phyloP scores from a whole-genome alignment of 2,888 invertebrate species.

The Exocentrus adspersus region DNA sequence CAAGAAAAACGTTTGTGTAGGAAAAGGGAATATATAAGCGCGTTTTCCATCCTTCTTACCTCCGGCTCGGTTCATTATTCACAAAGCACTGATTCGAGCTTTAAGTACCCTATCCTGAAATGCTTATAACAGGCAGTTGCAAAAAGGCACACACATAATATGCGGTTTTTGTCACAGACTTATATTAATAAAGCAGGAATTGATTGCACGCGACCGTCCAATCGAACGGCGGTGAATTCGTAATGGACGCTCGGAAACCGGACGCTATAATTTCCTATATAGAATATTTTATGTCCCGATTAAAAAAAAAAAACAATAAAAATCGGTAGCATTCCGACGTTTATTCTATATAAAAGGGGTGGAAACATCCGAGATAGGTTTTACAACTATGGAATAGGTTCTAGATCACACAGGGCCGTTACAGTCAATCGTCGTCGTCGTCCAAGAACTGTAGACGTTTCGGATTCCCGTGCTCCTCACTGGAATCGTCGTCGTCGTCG shows the following conservation, averaged over 20 bases:
- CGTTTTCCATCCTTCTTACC: too few relatives aligned
- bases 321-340: too few relatives aligned
- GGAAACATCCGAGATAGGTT: constrained; percentile 6
- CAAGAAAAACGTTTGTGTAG: background rate
- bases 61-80: too few relatives aligned
- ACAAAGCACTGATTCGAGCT: background rate
- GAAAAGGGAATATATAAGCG: background rate
- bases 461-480: constrained; percentile 47
- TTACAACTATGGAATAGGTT: constrained; percentile 26
- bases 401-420: background rate
- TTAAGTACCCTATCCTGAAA: constrained; percentile 8
- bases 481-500: constrained; percentile 47
- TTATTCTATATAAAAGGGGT: constrained; percentile 4
- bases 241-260: background rate
- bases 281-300: background rate
- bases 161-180: background rate
- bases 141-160: background rate
- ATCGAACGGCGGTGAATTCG: background rate
- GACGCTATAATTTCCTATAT: background rate
- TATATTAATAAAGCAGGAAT: constrained; percentile 12
- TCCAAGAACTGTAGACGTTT: constrained; percentile 36
- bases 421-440: constrained; percentile 41
- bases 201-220: background rate
- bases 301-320: background rate
- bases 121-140: background rate